These are phyloP conservation scores for Lepidochrysops patricia DNA, from an alignment of 2,888 invertebrate genomes.

Conservation along the genomic window DNA sequence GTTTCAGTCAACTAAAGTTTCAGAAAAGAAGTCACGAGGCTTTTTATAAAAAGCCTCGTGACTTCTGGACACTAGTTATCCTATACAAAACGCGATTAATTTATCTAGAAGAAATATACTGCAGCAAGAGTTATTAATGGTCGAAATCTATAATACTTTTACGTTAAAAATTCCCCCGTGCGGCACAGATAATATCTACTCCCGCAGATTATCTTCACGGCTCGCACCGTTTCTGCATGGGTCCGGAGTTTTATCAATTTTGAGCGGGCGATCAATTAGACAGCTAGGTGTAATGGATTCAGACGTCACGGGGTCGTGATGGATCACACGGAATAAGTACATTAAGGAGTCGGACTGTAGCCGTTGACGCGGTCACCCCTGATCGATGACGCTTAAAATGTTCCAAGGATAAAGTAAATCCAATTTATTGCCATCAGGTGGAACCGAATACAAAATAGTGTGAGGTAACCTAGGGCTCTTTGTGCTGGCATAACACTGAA, in stretches of 20 bases:
- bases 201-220: constrained; percentile 7
- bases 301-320: constrained; percentile 56
- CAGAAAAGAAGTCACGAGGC: no score
- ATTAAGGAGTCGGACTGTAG: constrained; percentile 53
- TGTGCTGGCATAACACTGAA: not conserved
- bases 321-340: constrained; percentile 60
- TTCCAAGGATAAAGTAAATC: not conserved
- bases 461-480: not conserved
- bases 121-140: not conserved
- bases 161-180: constrained; percentile 1
- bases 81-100: not conserved
- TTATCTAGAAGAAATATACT: not conserved
- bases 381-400: constrained; percentile 21
- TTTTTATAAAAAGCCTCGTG: no score
- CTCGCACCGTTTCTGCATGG: not conserved
- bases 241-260: constrained; percentile 52
- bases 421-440: not conserved
- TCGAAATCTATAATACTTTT: not conserved
- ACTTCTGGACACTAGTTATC: not conserved
- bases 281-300: constrained; percentile 62
- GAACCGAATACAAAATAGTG: not conserved
- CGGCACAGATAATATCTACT: constrained; percentile 4
- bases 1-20: no score
- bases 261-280: constrained; percentile 69
- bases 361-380: constrained; percentile 32